Evolutionary conservation across 1,140 invertebrate genomes (phyloP), one percentile per base, ranked within the genome.

Genomic region (Whitmania pigra): DNA sequence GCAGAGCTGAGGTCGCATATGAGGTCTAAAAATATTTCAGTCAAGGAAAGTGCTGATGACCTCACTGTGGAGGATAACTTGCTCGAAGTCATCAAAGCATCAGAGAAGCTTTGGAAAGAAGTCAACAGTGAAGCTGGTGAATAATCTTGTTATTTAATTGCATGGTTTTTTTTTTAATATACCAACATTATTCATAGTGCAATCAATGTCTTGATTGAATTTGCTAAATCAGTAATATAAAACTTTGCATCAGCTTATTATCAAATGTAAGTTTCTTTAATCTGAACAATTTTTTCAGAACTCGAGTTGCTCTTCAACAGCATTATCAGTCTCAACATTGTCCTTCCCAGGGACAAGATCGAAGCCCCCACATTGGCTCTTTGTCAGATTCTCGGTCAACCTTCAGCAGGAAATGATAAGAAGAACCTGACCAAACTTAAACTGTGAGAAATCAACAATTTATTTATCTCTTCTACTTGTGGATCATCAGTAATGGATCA

Each of bases 41-140:
- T 96, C 76, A 89, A 91, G 78, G 91, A 94, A 79, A 91, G 91
- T 78, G 89, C 89, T 11, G 86, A 88, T 0, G 22, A 63, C 22
- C 92, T 92, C 83, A 92, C 91, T 15, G 89, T 94, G 76, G 90
- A 93, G 80, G 90, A 93, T 86, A 92, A 96, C 85, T 84, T 96
- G 72, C 89, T 93, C 79, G 92, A 96, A 82, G 93, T 96, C 75
- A 93, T 96, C 78, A 90, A 90, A 70, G 92, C 93, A 11, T 94
- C 91, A 80, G 91, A 94, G 81, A 86, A 90, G 63, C 93, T 90
- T 81, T 94, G 94, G 81, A 90, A 91, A 78, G 90, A 82, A 73
- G 76, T 79, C 18, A 71, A 74, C 49, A 79, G 76, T 72, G 82
- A 83, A 36, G 71, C 76, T 53, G 79, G 81, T 79, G 20, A 27